Conservation (phyloP, 1,140 invertebrate species). For the Dreissena rostriformis region DNA sequence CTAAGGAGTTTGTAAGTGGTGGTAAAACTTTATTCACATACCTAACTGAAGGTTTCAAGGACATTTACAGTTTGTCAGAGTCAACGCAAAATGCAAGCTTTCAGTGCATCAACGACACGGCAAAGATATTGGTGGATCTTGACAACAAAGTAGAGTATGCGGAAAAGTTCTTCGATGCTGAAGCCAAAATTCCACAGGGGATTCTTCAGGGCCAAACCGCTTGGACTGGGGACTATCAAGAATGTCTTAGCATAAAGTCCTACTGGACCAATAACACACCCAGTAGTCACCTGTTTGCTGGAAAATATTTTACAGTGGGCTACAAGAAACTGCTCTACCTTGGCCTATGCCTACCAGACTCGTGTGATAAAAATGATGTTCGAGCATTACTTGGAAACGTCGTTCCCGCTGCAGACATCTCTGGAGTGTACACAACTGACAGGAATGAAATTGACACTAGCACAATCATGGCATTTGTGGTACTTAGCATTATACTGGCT, state of each 20-base stretch:
- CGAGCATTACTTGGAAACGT: background rate
- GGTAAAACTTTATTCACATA: too few species aligned
- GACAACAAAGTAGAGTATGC: background rate
- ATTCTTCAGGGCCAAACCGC: slow-evolving; percentile 26
- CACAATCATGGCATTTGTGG: background rate
- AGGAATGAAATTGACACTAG: background rate
- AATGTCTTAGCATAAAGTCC: slow-evolving; percentile 20
- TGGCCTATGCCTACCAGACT: slow-evolving; percentile 48
- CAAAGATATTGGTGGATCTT: background rate
- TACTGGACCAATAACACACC: background rate
- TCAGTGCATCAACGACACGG: slow-evolving; percentile 28
- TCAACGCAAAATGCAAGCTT: slow-evolving; percentile 2
- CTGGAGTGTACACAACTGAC: background rate
- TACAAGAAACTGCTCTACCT: background rate
- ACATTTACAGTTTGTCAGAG: background rate
- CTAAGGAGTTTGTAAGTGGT: too few species aligned
- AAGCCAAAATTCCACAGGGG: slow-evolving; percentile 38
- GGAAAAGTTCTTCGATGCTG: slow-evolving; percentile 31
- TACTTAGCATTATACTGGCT: background rate
- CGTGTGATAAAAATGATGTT: slow-evolving; percentile 40
- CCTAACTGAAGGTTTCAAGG: too few species aligned
- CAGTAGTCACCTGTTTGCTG: slow-evolving; percentile 2
- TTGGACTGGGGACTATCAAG: slow-evolving; percentile 35
- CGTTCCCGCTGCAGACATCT: background rate
- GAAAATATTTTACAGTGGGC: slow-evolving; percentile 10